Evolutionary conservation across 2,888 invertebrate genomes (phyloP), one percentile per base, ranked within the genome.

Genomic region (Phymatocera aterrima): DNA sequence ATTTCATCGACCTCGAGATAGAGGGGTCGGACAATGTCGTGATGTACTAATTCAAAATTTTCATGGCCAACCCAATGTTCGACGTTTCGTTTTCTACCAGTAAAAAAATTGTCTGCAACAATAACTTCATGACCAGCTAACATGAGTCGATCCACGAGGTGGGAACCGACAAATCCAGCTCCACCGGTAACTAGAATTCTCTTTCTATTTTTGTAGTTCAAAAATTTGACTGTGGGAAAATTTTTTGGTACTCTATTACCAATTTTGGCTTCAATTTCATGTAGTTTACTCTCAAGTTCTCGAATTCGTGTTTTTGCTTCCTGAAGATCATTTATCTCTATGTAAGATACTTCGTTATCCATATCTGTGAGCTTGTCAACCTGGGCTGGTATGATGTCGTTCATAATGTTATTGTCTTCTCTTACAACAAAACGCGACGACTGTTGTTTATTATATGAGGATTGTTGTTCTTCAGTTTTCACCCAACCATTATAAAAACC

Each of bases 31-130:
- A 99, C 99, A 86, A 99, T 98, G 88, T 99, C 99, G 91, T 99
- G 99, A 91, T 99, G 98, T 70, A 99, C 97, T 83, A 99, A 92
- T 91, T 99, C 99, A 91, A 99, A 99, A 91, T 99, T 99, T 86
- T 98, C 96, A 91, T 99, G 99, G 0, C 99, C 99, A 79, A 99
- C 94, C 99, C 99, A 99, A 87, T 99, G 99, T 88, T 98, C 98
- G 0, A 99, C 96, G 91, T 99, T 99, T 51, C 97, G 93, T 90
- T 99, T 98, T 18, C 98, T 94, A 0, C 99, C 99, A 0, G 99
- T 99, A 91, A 98, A 99, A 91, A 99, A 99, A 91, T 99, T 99
- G 91, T 99, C 99, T 1, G 96, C 98, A 0, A 98, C 98, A 84
- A 98, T 98, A 0, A 99, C 95, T 92, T 99, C 98, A 91, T 99